Percentiles rank a stretch among this genome's conserved stretches.
Evolutionary conservation across 2,888 invertebrate genomes (phyloP).

Genomic region (Ganaspis brasiliensis): DNA sequence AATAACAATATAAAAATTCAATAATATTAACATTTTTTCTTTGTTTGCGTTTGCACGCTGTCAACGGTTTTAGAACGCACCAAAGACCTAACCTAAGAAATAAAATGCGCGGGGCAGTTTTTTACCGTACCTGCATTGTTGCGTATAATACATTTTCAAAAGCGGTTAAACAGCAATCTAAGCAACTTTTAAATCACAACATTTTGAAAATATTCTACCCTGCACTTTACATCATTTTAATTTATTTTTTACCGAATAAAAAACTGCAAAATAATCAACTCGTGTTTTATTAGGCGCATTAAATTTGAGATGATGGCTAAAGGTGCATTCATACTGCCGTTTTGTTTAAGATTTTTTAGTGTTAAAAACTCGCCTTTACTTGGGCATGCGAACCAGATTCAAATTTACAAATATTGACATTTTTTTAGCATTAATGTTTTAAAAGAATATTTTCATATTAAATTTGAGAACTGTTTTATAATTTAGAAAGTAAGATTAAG

Average conservation of each 20-base stretch:
- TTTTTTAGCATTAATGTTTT: too few species aligned
- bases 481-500: too few species aligned
- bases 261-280: too few species aligned
- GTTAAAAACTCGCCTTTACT: too few species aligned
- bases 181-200: background rate
- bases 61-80: background rate
- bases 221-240: background rate
- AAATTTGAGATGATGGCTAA: too few species aligned
- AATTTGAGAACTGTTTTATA: too few species aligned
- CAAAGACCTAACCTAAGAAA: background rate
- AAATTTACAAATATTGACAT: too few species aligned
- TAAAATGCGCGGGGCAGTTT: background rate
- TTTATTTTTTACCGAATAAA: background rate
- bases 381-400: too few species aligned
- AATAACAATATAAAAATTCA: too few species aligned
- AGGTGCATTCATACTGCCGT: background rate
- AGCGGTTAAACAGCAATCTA: background rate
- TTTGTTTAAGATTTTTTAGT: background rate
- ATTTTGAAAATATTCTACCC: background rate
- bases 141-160: background rate
- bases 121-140: background rate
- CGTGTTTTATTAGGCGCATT: background rate
- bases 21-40: too few species aligned
- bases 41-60: background rate
- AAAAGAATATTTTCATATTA: too few species aligned